Base-by-base conservation (phyloP, 2,888 invertebrate genomes). In the Andrena bicolor region DNA sequence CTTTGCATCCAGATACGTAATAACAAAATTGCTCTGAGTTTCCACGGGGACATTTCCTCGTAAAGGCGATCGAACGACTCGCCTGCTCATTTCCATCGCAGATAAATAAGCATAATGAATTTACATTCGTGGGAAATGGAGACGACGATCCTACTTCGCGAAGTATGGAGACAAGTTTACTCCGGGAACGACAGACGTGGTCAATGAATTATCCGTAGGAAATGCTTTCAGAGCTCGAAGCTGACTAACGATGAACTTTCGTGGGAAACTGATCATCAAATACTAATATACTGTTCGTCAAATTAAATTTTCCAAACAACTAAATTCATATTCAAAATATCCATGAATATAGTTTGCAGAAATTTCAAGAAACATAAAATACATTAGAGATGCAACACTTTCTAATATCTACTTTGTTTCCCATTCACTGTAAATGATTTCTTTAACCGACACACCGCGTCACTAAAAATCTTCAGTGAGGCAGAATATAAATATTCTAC, bases 1-100 rank as follows among this genome's bases (percentile, higher is more conserved):
- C 58, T 74, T 74, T 74, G 69, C 53, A 74, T 79, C 53, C 69
- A 60, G 53, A 78, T 79, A 56, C 10, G 65, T 70, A 79, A 81
- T 79, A 77, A 73, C 58, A 23, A 77, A 63, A 82, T 61, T 51
- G 70, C 16, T 13, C 63, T 64, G n/a, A 30, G 65, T 69, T 60
- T 56, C 35, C 32, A 41, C 53, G 26, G 8, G 35, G 23, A 73
- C 32, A 23, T 71, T 66, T 63, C 49, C 66, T 20, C 48, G 72
- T 23, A 53, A 48, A 74, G 28, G 49, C 70, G 35, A 74, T 70
- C 74, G 61, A 68, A 75, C 56, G 65, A 35, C 32, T 64, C 60
- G 3, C 51, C 0, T 20, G 51, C 51, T 32, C 53, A 60, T 28
- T 48, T 79, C 74, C 66, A 70, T 66, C 13, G 6, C 30, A 23